phyloP scores from a whole-genome alignment of 2,797 vertebrate species.

The Craterocephalus amniculus region DNA sequence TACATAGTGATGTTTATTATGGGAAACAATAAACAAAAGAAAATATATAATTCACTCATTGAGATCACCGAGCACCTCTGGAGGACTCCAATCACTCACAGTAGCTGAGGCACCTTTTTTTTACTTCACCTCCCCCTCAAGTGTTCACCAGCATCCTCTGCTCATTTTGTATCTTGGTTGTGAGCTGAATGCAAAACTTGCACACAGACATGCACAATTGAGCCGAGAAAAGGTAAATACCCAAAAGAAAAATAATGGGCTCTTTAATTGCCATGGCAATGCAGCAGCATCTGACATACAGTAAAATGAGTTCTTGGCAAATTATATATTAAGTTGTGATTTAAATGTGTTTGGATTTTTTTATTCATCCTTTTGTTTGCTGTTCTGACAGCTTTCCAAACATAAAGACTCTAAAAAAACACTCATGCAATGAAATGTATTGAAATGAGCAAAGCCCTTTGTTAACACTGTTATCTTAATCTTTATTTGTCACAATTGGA shows the following conservation, averaged over 20 bases:
- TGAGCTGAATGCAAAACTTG: background rate
- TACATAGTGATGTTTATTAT: slow-evolving; percentile 31
- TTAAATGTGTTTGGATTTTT: background rate
- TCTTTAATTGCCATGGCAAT: slow-evolving; percentile 2
- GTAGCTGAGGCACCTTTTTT: slow-evolving; percentile 11
- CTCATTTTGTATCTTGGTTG: slow-evolving; percentile 21
- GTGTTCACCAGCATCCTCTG: slow-evolving; percentile 2
- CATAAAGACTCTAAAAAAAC: background rate
- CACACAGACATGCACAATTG: slow-evolving; percentile 34
- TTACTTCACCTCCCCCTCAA: slow-evolving; percentile 7
- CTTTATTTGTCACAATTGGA: slow-evolving; percentile 88
- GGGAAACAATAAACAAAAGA: slow-evolving; percentile 34
- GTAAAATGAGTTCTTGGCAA: background rate
- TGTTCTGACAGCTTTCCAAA: background rate
- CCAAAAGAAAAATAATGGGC: slow-evolving; percentile 66
- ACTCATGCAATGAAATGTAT: slow-evolving; percentile 32
- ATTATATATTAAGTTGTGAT: background rate
- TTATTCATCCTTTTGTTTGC: background rate
- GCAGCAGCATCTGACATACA: background rate
- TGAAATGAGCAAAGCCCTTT: slow-evolving; percentile 57
- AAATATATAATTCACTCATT: background rate
- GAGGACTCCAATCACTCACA: slow-evolving; percentile 20
- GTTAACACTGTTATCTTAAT: slow-evolving; percentile 83
- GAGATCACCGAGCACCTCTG: slow-evolving; percentile 6
- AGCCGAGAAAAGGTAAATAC: slow-evolving; percentile 53